A percentile compares a stretch with the other conserved stretches of the same genome.
Conservation (phyloP, 2,888 invertebrate species). For the Malthinus flaveolus region DNA sequence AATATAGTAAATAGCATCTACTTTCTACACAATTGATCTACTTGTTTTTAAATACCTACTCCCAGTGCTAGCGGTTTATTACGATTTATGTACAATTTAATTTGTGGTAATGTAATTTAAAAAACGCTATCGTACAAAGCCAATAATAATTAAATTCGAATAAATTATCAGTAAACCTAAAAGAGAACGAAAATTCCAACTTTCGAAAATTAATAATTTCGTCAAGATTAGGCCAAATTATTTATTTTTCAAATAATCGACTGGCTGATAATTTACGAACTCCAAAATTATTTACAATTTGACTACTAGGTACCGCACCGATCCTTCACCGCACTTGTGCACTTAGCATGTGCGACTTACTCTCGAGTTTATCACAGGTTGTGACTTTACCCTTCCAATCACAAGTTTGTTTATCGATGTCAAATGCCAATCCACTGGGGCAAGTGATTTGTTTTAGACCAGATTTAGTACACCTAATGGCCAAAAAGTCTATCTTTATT, state of each 20-base stretch:
- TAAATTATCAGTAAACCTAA: conserved; percentile 2
- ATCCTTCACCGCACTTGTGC: conserved; percentile 41
- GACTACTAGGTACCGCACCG: conserved; percentile 34
- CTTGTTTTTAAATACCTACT: conserved; percentile 16
- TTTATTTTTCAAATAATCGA: too few species aligned
- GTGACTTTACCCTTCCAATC: conserved; percentile 98
- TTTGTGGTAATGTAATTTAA: conserved; percentile 6
- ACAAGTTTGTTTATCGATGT: conserved; percentile 97
- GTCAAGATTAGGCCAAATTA: neutral
- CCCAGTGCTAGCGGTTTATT: conserved; percentile 10
- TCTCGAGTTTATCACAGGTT: conserved; percentile 95
- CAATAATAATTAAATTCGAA: neutral
- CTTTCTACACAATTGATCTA: conserved; percentile 28
- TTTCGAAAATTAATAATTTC: conserved; percentile 1
- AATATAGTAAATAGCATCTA: conserved; percentile 23
- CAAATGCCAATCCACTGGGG: conserved; percentile 95
- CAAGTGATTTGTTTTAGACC: conserved; percentile 96
- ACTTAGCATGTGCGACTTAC: conserved; percentile 69
- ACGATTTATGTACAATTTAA: conserved; percentile 1
- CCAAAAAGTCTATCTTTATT: conserved; percentile 37
- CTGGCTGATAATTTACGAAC: neutral
- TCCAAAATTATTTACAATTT: conserved; percentile 10
- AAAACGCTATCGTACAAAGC: conserved; percentile 19
- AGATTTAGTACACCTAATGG: conserved; percentile 89
- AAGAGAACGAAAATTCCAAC: neutral